Percentiles rank a stretch among this genome's conserved stretches.
Evolutionary conservation across 1,140 invertebrate species (phyloP).

Genomic region (Diorhabda elongata): DNA sequence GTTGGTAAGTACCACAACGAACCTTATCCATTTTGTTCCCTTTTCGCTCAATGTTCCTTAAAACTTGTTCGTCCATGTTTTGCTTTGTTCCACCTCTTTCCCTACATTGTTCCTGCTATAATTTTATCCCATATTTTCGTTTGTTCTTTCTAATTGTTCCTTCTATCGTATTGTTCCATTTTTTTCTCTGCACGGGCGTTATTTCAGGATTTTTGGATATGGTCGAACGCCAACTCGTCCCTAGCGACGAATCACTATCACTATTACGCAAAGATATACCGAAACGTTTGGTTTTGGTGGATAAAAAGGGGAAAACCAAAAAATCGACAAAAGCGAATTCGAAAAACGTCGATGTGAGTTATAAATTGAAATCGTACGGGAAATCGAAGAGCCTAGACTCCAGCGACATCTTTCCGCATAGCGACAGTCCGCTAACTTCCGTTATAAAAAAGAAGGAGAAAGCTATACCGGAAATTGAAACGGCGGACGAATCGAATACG

Average conservation of each 20-base stretch:
- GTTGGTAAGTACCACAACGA: slow-evolving; percentile 50
- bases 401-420: slow-evolving; percentile 60
- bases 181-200: too few relatives aligned
- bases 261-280: slow-evolving; percentile 69
- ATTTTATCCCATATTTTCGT: background rate
- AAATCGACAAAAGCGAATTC: slow-evolving; percentile 40
- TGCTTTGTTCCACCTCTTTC: background rate
- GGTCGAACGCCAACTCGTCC: slow-evolving; percentile 67
- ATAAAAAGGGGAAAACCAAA: slow-evolving; percentile 56
- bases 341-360: slow-evolving; percentile 42
- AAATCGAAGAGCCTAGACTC: slow-evolving; percentile 81
- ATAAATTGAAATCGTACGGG: slow-evolving; percentile 68
- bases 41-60: too few relatives aligned
- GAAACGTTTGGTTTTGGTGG: slow-evolving; percentile 69
- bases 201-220: slow-evolving; percentile 65
- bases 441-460: slow-evolving; percentile 37
- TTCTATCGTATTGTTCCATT: too few relatives aligned
- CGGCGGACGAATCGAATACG: slow-evolving; percentile 4
- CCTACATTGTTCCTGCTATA: background rate
- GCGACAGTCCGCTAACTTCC: slow-evolving; percentile 14
- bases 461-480: slow-evolving; percentile 34
- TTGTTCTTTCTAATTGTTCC: too few relatives aligned
- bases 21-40: too few relatives aligned
- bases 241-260: slow-evolving; percentile 65
- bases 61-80: too few relatives aligned